A percentile compares a stretch with the other conserved stretches of the same genome.
These are phyloP conservation scores for Enteromius radiatus DNA, from an alignment of 2,797 vertebrate species.

Conservation along the genomic window DNA sequence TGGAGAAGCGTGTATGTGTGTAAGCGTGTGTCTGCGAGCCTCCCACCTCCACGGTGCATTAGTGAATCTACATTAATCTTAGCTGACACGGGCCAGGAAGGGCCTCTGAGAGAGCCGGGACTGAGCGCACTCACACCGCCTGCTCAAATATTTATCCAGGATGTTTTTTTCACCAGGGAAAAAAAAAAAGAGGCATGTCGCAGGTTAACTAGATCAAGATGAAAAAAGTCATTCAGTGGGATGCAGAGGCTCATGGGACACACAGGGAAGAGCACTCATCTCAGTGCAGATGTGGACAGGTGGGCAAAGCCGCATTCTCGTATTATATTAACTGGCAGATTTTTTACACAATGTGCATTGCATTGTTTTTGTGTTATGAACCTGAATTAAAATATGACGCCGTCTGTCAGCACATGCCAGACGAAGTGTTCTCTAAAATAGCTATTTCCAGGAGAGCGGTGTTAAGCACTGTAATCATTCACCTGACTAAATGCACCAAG, in stretches of 20 bases:
- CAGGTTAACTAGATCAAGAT: constrained; percentile 67
- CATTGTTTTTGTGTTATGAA: constrained; percentile 18
- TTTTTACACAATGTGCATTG: neutral
- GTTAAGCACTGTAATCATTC: constrained; percentile 38
- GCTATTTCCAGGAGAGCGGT: constrained; percentile 34
- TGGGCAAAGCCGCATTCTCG: neutral
- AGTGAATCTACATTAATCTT: constrained; percentile 66
- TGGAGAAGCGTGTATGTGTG: constrained; percentile 17
- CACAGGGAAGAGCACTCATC: constrained; percentile 4
- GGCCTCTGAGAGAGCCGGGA: constrained; percentile 58
- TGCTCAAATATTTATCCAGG: constrained; percentile 70
- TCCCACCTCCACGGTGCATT: constrained; percentile 58
- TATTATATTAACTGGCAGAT: neutral
- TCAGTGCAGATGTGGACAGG: constrained; percentile 42
- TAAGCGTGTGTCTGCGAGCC: constrained; percentile 39
- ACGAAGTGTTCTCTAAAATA: constrained; percentile 41
- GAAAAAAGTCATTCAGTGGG: constrained; percentile 60
- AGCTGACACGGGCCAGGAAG: constrained; percentile 64
- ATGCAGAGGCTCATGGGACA: constrained; percentile 35
- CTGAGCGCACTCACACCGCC: constrained; percentile 51
- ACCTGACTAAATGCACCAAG: constrained; percentile 43
- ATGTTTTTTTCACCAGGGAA: constrained; percentile 63
- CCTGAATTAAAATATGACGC: constrained; percentile 38
- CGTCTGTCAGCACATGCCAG: constrained; percentile 34
- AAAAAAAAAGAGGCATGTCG: constrained; percentile 61